Evolutionary conservation across 37 sponge, comb jelly and placozoan genomes (phyloP), one percentile per base, ranked within the genome.

Genomic region (Aphrocallistes beatrix): DNA sequence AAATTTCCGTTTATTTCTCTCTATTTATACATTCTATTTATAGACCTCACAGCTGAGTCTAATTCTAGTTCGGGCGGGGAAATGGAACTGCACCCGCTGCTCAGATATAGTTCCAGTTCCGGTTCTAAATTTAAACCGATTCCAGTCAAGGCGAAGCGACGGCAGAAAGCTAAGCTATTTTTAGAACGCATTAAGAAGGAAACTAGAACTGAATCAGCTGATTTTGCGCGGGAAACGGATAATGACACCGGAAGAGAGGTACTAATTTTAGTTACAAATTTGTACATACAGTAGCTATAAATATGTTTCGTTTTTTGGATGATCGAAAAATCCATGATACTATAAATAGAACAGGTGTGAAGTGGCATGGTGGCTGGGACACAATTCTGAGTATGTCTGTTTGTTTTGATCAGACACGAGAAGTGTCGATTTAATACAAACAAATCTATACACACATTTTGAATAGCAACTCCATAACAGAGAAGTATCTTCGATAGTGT

Each of bases 151-250:
- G 75, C 75, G n/a, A 60, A 60, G 8, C 10, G 75, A 30, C 75
- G 75, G 3, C 75, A 60, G n/a, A 60, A 60, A 60, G 75, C 75
- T 6, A 60, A 60, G 75, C 8, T 60, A 60, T 60, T 60, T 60
- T 60, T 60, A 60, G 75, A 60, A 60, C 25, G 34, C 10, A 60
- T 60, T 25, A 60, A 60, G 34, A 28, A 28, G 1, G 75, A 60
- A 60, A 25, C 32, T 60, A 60, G n/a, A 13, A 21, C 8, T 28
- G 21, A 3, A 19, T 25, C 75, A 60, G 75, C 75, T 60, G 75
- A 60, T 60, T 19, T 60, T 13, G 17, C 49, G 49, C 49, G 49
- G 49, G 49, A 47, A 47, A 47, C 49, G 17, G 17, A 47, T 47
- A 13, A 47, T 21, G 17, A 21, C 13, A 17, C 17, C 49, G 49